Base-by-base conservation (phyloP, 1,140 invertebrate species). In the Pseudoatta argentina region DNA sequence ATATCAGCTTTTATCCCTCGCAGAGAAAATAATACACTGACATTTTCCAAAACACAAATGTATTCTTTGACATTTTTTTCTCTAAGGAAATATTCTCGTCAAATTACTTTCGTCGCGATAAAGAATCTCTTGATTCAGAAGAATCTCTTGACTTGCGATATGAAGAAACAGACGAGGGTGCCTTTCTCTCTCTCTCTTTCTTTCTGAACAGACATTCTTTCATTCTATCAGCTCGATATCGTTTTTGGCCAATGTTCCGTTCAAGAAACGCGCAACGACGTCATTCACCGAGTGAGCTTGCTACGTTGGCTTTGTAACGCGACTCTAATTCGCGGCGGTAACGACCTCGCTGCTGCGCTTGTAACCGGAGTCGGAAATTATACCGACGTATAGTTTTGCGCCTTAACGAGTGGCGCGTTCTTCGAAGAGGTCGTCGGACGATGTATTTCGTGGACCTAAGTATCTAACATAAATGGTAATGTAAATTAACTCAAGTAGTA, bases 281-380 rank as follows among this genome's bases (percentile, higher is more conserved):
- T 66, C 76, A 34, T 61, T 27, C 48, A 24, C 4, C 24, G 18
- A 55, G 21, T n/a, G 77, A 69, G 48, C 18, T 21, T 66, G 55
- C 34, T n/a, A 21, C 4, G 12, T 48, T 34, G 55, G 27, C 55
- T 73, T 75, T 83, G 79, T 63, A 83, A 83, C 79, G 67, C 69
- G 55, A 75, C 18, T 61, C 79, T 75, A 75, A 83, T 75, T 75
- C 69, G 69, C 24, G 39, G 18, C 24, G 69, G 39, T 83, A 83
- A 83, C 69, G 44, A 73, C 27, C 55, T 57, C 51, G 21, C 27
- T 48, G 61, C 77, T 67, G 59, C 63, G 27, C 51, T 73, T 55
- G 79, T 73, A 83, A 83, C 39, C 69, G 39, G 69, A 83, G 34
- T 57, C 57, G 57, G 69, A 73, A 83, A 61, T 83, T 83, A 63